Evolutionary conservation across 1,140 invertebrate genomes (phyloP), one percentile per base, ranked within the genome.

Genomic region (Leucophenga varia): DNA sequence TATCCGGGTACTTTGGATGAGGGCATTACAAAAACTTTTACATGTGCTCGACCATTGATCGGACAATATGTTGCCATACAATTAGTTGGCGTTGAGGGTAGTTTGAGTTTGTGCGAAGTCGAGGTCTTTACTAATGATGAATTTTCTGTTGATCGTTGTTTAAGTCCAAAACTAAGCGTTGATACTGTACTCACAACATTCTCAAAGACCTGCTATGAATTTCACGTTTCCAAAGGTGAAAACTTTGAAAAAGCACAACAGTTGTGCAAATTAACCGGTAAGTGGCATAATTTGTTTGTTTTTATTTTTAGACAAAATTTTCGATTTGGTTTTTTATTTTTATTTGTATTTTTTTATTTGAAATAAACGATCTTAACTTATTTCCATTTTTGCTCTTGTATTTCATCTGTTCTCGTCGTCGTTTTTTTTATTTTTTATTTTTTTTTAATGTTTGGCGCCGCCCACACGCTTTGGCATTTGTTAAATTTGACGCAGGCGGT

Each of bases 51-150:
- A 36, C 84, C 89, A 3, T 76, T 94, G 34, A 78, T 88, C 20
- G 93, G 93, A 0, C 88, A 93, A 57, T 89, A 89, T 63, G 91
- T 95, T 20, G 92, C 88, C 68, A 80, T 95, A 16, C 91, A 94
- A 75, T 81, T 94, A 41, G 91, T 94, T 2, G 91, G 91, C 0
- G 89, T 93, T 1, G 91, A 95, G 76, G 90, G 90, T 14, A 91
- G 90, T 8, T 76, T 95, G 12, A 92, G 90, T 5, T 77, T 95
- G 1, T 95, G 92, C 69, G 91, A 95, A 78, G 91, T 95, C 2
- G 89, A 94, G 78, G 88, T 94, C 2, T 95, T 93, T 63, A 90
- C 90, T 2, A 91, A 90, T 12, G 89, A 93, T 89, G 89, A 90
- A 76, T 90, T 91, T 72, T 89, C 89, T 7, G 82, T 87, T 54